These are phyloP conservation scores for Leuciscus idus DNA, from an alignment of 2,113 vertebrate genomes.

Conservation along the genomic window DNA sequence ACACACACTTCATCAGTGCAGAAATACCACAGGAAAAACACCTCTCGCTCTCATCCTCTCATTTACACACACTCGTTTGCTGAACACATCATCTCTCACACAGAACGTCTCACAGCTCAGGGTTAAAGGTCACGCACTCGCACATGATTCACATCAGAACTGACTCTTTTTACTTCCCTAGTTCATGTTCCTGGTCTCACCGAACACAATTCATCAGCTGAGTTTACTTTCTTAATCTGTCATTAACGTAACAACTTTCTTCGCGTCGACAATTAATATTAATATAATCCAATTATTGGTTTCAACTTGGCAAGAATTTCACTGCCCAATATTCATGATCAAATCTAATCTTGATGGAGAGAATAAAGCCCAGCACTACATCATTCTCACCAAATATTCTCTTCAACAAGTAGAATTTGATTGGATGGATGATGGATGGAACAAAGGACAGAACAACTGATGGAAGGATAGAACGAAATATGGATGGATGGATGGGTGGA, in stretches of 20 bases:
- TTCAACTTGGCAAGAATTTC: not conserved
- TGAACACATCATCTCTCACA: conserved; percentile 72
- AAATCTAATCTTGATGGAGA: not conserved
- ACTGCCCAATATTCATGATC: not conserved
- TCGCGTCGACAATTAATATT: not conserved
- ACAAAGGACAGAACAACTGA: too few relatives aligned
- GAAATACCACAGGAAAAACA: too few relatives aligned
- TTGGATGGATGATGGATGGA: too few relatives aligned
- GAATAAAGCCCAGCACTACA: not conserved
- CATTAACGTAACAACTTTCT: not conserved
- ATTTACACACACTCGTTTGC: conserved; percentile 57
- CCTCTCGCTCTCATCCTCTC: conserved; percentile 37
- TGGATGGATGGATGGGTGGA: too few relatives aligned
- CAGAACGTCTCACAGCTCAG: conserved; percentile 62
- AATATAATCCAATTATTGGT: not conserved
- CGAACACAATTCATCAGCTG: not conserved
- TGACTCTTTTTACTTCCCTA: not conserved
- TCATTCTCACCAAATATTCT: not conserved
- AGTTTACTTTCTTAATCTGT: not conserved
- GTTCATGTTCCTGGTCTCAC: not conserved
- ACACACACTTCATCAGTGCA: too few relatives aligned
- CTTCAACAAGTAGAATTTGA: not conserved
- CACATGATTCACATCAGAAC: not conserved
- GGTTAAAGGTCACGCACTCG: conserved; percentile 59
- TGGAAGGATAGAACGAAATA: too few relatives aligned